Conservation (phyloP, 2,888 invertebrate genomes). For the Neria commutata region DNA sequence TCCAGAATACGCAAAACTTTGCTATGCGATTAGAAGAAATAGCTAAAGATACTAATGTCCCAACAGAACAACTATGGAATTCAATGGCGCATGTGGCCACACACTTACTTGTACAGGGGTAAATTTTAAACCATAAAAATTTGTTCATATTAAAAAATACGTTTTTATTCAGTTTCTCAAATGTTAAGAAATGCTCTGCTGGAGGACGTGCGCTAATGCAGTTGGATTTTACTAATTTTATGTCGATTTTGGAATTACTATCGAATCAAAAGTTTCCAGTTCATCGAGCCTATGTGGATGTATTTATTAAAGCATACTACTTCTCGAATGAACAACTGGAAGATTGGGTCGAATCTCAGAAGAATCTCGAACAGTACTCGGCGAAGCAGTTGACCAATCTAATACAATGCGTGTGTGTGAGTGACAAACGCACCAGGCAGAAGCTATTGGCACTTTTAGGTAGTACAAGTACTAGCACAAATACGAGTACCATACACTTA, state of each 20-base stretch:
- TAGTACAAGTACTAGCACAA: slow-evolving; percentile 56
- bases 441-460: slow-evolving; percentile 77
- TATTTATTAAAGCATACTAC: slow-evolving; percentile 96
- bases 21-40: slow-evolving; percentile 79
- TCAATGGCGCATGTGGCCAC: slow-evolving; percentile 85
- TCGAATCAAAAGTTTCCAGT: slow-evolving; percentile 84
- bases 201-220: slow-evolving; percentile 98
- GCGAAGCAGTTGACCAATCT: slow-evolving; percentile 84
- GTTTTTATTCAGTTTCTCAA: slow-evolving; percentile 69
- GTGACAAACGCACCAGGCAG: slow-evolving; percentile 85
- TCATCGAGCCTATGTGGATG: slow-evolving; percentile 88
- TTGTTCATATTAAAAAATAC: not conserved
- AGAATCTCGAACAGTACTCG: slow-evolving; percentile 87
- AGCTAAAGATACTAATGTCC: slow-evolving; percentile 72
- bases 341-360: slow-evolving; percentile 84
- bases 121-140: slow-evolving; percentile 34
- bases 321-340: slow-evolving; percentile 87
- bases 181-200: slow-evolving; percentile 91
- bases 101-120: slow-evolving; percentile 91
- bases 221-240: slow-evolving; percentile 93
- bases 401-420: slow-evolving; percentile 84
- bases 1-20: slow-evolving; percentile 69
- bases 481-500: slow-evolving; percentile 42
- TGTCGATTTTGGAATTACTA: slow-evolving; percentile 87
- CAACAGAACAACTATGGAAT: slow-evolving; percentile 81